Percentiles rank a stretch among this genome's conserved stretches.
These are phyloP conservation scores for Cisticola juncidis DNA, from an alignment of 2,113 vertebrate species.

Conservation along the genomic window DNA sequence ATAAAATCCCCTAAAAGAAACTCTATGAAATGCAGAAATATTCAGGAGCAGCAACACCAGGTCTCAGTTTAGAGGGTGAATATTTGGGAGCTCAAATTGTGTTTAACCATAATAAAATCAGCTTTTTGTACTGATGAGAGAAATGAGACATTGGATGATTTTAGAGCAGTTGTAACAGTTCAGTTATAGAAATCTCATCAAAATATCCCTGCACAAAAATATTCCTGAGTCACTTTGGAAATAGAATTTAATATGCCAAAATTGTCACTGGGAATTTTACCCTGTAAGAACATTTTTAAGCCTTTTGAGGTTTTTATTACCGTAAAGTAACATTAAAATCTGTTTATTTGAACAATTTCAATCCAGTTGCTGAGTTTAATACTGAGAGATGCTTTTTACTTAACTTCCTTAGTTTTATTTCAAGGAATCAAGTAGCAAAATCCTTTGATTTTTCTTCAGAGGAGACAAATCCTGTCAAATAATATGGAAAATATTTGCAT, in stretches of 20 bases:
- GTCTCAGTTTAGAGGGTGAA: background rate
- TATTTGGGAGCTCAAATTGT: background rate
- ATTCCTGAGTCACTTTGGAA: background rate
- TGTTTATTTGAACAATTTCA: background rate
- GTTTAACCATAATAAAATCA: background rate
- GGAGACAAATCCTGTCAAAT: constrained; percentile 9
- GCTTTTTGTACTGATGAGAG: background rate
- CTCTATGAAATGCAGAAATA: background rate
- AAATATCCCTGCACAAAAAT: background rate
- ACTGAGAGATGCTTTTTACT: background rate
- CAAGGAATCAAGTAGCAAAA: background rate
- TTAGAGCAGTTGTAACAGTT: background rate
- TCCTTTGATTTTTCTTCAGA: background rate
- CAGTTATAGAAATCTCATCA: background rate
- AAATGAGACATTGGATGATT: background rate
- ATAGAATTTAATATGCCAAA: background rate
- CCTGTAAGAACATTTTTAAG: background rate
- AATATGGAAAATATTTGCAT: constrained; percentile 19
- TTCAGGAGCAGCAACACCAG: background rate
- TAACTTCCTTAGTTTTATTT: background rate
- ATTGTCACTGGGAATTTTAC: background rate
- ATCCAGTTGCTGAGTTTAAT: background rate
- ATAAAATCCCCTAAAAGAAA: background rate
- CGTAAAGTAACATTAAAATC: background rate
- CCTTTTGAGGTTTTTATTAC: background rate